Percentiles rank a stretch among this genome's conserved stretches.
phyloP scores from a whole-genome alignment of 1,140 invertebrate species.

The Ephestia elutella region DNA sequence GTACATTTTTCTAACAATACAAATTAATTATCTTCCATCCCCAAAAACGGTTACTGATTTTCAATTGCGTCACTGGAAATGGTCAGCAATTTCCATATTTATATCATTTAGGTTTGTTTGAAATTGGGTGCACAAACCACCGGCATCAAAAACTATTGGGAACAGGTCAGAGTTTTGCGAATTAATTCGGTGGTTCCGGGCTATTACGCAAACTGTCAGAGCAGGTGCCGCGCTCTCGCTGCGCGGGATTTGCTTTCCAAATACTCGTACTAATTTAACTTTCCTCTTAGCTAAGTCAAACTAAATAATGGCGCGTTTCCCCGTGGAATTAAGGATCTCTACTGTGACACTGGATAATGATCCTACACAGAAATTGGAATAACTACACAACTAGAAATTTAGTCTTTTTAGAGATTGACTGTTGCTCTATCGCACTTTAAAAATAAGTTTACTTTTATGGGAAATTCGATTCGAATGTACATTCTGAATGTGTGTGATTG shows the following conservation, averaged over 20 bases:
- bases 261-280: conserved; percentile 70
- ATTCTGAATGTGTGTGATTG: too few species aligned
- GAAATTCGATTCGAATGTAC: too few species aligned
- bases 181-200: conserved; percentile 69
- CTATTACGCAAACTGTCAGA: conserved; percentile 70
- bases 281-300: conserved; percentile 59
- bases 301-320: conserved; percentile 41
- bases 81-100: neutral
- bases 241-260: conserved; percentile 63
- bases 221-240: conserved; percentile 56
- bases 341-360: conserved; percentile 23
- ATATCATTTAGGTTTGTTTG: conserved; percentile 7
- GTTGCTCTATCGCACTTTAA: too few species aligned
- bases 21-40: too few species aligned
- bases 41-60: conserved; percentile 3
- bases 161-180: conserved; percentile 65
- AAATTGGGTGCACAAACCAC: conserved; percentile 22
- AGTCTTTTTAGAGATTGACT: too few species aligned
- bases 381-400: too few species aligned
- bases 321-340: conserved; percentile 33
- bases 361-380: neutral
- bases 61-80: too few species aligned
- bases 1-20: too few species aligned
- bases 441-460: too few species aligned
- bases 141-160: conserved; percentile 61